phyloP scores from a whole-genome alignment of 2,113 vertebrate species.

The Oplegnathus fasciatus region DNA sequence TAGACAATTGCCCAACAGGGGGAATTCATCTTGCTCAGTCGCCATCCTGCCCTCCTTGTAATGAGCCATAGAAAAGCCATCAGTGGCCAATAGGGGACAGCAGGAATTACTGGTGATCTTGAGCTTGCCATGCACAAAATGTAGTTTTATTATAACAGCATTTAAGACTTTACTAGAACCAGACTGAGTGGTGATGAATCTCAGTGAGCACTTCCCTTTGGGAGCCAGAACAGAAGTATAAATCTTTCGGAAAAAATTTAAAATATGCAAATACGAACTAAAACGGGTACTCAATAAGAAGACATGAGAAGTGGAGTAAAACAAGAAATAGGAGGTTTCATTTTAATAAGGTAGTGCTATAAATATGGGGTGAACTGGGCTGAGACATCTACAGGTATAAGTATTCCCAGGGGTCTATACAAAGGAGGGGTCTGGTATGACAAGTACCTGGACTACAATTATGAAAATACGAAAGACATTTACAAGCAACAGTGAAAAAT shows the following conservation, averaged over 20 bases:
- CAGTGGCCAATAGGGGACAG: conserved; percentile 58
- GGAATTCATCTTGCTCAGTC: conserved; percentile 55
- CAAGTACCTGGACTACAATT: neutral
- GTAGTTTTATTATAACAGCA: conserved; percentile 52
- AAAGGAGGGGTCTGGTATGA: neutral
- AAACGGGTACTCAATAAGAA: conserved; percentile 8
- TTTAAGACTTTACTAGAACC: conserved; percentile 66
- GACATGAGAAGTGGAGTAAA: conserved; percentile 13
- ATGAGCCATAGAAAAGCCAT: conserved; percentile 73
- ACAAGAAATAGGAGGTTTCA: conserved; percentile 17
- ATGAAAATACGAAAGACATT: neutral
- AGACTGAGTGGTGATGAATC: conserved; percentile 50
- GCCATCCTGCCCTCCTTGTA: conserved; percentile 57
- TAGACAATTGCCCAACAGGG: conserved; percentile 66
- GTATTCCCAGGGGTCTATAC: neutral
- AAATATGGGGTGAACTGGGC: neutral
- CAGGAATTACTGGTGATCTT: conserved; percentile 63
- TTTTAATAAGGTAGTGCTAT: conserved; percentile 22
- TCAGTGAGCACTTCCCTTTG: conserved; percentile 35
- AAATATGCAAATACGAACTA: conserved; percentile 34
- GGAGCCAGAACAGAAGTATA: conserved; percentile 42
- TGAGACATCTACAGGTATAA: neutral
- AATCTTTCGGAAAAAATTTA: conserved; percentile 29
- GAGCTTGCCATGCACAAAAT: conserved; percentile 45
- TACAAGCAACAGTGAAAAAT: neutral